A percentile compares a stretch with the other conserved stretches of the same genome.
phyloP scores from a whole-genome alignment of 2,113 vertebrate species.

The Aramus guarauna region DNA sequence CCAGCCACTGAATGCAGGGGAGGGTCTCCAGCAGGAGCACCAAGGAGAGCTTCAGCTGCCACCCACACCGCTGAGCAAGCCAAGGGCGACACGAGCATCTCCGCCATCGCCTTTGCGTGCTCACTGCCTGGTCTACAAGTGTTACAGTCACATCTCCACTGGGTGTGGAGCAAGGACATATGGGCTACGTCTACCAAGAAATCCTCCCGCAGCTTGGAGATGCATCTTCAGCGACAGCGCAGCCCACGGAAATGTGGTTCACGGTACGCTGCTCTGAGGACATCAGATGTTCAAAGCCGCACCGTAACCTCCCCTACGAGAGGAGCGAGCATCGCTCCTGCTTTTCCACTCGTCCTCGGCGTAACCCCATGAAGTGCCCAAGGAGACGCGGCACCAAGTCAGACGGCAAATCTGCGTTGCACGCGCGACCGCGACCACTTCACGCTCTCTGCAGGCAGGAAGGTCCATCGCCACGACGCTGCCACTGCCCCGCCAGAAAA shows the following conservation, averaged over 20 bases:
- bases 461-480: neutral
- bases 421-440: rapidly evolving
- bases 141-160: neutral
- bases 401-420: too few species aligned
- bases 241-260: rapidly evolving
- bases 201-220: neutral
- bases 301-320: rapidly evolving
- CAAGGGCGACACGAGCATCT: rapidly evolving
- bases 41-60: neutral
- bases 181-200: rapidly evolving
- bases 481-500: neutral
- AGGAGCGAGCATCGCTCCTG: neutral
- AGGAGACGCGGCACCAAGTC: rapidly evolving
- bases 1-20: rapidly evolving
- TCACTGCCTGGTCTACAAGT: neutral
- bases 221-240: rapidly evolving
- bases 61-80: rapidly evolving
- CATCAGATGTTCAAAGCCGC: rapidly evolving
- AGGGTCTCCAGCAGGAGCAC: neutral
- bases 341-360: neutral
- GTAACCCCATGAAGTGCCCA: too few species aligned
- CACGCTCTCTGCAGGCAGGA: too few species aligned
- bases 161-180: neutral
- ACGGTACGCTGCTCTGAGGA: rapidly evolving
- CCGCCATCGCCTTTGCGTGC: neutral